phyloP scores from a whole-genome alignment of 2,113 vertebrate species.

The Phasianus colchicus region DNA sequence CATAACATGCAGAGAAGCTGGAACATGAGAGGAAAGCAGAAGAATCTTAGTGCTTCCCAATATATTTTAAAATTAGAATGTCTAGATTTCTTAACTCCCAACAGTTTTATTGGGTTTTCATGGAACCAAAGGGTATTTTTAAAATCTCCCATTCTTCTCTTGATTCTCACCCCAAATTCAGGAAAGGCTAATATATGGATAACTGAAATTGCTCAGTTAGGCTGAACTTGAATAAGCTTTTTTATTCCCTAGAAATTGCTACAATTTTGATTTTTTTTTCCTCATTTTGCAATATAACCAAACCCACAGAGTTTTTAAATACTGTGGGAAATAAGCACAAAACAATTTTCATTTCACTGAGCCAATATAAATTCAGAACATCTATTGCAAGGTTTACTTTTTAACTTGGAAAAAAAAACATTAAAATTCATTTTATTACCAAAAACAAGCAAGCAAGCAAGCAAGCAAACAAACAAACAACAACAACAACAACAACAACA shows the following conservation, averaged over 20 bases:
- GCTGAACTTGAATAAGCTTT: not conserved
- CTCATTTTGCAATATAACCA: not conserved
- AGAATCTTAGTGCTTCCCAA: not conserved
- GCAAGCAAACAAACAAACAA: no score
- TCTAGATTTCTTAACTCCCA: not conserved
- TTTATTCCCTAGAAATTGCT: not conserved
- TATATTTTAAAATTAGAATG: not conserved
- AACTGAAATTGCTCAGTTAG: not conserved
- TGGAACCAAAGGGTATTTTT: not conserved
- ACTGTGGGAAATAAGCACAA: not conserved
- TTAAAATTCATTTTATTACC: not conserved
- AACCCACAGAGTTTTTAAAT: not conserved
- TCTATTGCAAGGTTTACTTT: not conserved
- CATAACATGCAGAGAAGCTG: not conserved
- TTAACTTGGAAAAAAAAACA: not conserved
- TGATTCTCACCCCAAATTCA: not conserved
- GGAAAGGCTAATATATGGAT: not conserved
- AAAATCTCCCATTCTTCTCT: not conserved
- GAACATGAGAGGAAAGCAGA: not conserved
- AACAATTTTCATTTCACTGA: not conserved
- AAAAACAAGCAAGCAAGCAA: not conserved
- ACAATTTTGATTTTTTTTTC: fast-evolving
- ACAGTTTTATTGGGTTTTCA: not conserved
- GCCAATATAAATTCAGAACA: not conserved
- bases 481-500: no score